Evolutionary conservation across 2,888 invertebrate species (phyloP).

Genomic region (Drepana falcataria): DNA sequence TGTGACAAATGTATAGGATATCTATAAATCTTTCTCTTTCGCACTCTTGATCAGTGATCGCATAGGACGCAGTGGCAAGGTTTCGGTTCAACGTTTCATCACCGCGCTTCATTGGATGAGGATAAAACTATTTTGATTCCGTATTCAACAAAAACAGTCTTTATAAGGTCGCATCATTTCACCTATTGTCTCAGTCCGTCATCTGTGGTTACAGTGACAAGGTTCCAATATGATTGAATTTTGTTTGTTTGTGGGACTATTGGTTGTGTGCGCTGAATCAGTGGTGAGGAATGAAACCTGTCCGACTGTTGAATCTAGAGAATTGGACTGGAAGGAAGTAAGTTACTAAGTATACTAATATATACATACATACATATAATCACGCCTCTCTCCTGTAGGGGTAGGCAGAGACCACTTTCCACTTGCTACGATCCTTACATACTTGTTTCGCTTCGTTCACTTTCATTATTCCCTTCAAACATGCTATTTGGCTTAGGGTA

Average conservation of each 20-base stretch:
- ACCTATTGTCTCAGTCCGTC: slow-evolving; percentile 40
- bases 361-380: not conserved
- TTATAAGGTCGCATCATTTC: slow-evolving; percentile 45
- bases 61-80: no score
- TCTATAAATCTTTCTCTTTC: no score
- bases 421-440: no score
- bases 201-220: slow-evolving; percentile 22
- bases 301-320: slow-evolving; percentile 48
- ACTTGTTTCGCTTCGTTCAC: no score
- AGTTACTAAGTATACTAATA: slow-evolving; percentile 16
- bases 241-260: slow-evolving; percentile 34
- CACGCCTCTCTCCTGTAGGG: no score
- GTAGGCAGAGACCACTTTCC: no score
- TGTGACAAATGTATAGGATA: no score
- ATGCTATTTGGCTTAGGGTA: no score
- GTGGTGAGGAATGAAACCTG: slow-evolving; percentile 52
- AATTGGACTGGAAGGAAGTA: slow-evolving; percentile 67
- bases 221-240: slow-evolving; percentile 42
- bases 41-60: no score
- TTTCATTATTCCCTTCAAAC: no score
- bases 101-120: not conserved
- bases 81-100: not conserved
- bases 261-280: slow-evolving; percentile 36
- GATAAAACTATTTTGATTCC: not conserved
- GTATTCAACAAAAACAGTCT: slow-evolving; percentile 33